Evolutionary conservation across 2,113 vertebrate genomes (phyloP), one percentile per base, ranked within the genome.

Genomic region (Pardalotus punctatus): DNA sequence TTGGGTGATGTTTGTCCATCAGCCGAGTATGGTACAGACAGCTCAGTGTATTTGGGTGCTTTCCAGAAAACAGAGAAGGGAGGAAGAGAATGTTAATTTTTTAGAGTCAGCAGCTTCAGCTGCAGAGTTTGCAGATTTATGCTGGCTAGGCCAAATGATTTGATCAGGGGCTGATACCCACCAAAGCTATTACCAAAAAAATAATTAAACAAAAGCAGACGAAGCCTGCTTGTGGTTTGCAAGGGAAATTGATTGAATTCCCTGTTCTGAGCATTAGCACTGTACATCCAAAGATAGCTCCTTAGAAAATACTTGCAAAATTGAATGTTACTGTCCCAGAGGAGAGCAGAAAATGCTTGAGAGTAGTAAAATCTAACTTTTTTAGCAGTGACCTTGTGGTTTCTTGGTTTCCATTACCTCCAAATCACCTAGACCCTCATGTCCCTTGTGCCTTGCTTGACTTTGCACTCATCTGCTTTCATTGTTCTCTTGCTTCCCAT

Each of bases 11-110:
- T 72, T 84, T 91, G 19, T 61, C 67, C 65, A 20, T 76, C 81
- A 91, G 28, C 60, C 72, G 21, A 86, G 6, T 27, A 50, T 27
- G 6, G 14, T 29, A 43, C 27, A 66, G 70, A 58, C 8, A 65
- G 13, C 14, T 66, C 0, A 0, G 24, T 43, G 5, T 23, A 22
- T 79, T 48, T 65, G 56, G 3, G 9, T 62, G 23, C 16, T 74
- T 77, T 33, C 22, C 27, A 96, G 91, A 70, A 48, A 35, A 60
- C 21, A 91, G 47, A 21, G 45, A 81, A 36, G 23, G 28, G 74
- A 84, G 35, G 56, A 33, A 66, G 18, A 45, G 8, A 91, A 81
- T 29, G 36, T 1, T 64, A n/a, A 27, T 40, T 67, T 96, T 89
- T 87, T 18, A 62, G 33, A 56, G 9, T 51, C 73, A 82, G 69